Conservation (phyloP, 2,113 vertebrate genomes). For the Ciconia maguari region DNA sequence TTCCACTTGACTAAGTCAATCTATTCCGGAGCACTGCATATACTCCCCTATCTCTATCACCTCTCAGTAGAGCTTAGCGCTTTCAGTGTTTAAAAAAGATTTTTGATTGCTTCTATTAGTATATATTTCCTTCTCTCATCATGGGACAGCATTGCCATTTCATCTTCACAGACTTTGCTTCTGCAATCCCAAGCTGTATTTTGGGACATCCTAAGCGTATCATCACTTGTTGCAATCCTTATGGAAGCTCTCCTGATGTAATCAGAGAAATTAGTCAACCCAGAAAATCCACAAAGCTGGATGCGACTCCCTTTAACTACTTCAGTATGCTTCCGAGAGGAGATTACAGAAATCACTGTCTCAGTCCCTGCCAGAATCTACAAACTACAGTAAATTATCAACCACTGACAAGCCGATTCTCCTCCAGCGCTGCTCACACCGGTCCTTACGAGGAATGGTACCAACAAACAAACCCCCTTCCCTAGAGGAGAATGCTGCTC, state of each 20-base stretch:
- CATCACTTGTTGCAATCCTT: background rate
- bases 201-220: background rate
- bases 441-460: background rate
- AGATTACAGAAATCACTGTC: background rate
- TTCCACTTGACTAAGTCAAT: background rate
- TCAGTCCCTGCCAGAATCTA: background rate
- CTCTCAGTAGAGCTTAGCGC: background rate
- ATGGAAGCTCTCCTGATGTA: background rate
- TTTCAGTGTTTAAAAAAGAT: background rate
- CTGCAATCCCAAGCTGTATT: background rate
- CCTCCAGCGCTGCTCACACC: background rate
- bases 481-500: background rate
- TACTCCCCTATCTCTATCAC: background rate
- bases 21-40: background rate
- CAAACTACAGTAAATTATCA: conserved; percentile 13
- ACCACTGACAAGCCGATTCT: background rate
- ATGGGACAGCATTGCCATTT: background rate
- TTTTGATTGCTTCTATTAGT: background rate
- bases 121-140: background rate
- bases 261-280: background rate
- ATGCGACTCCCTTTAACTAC: background rate
- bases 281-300: background rate
- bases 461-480: background rate
- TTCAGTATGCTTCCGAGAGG: background rate
- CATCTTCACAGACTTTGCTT: background rate